Base-by-base conservation (phyloP, 1,140 invertebrate genomes). In the Brachionus sp. region DNA sequence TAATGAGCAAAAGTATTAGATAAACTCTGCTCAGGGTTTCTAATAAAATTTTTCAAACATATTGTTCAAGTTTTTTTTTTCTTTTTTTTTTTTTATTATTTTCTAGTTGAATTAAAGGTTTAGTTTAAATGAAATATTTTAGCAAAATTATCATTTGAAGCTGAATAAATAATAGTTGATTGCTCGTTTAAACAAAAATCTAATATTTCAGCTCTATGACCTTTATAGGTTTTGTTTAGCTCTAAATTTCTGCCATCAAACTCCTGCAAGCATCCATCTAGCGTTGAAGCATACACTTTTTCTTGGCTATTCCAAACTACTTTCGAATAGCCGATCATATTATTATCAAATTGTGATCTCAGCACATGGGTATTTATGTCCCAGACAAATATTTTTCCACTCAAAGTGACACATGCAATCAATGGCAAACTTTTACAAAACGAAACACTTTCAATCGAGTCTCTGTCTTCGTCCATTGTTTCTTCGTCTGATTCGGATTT, bases 231-330 rank as follows among this genome's bases (percentile, higher is more conserved):
- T 75, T 75, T 75, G 29, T 19, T 46, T 25, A 75, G 25, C 44
- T 75, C 70, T 50, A 80, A 66, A 80, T 80, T 80, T 57, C 77
- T 57, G 13, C 77, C 77, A n/a, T 80, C 77, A 25, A 80, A 80
- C 3, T 62, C 25, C 16, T 66, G 50, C 19, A 80, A 29, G 19
- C 35, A 19, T 37, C 77, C 77, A 9, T 80, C 33, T 10, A 66
- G 12, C 37, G 50, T 66, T 13, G 77, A 80, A 9, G 50, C 77
- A 12, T 62, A 62, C 29, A 80, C 37, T 44, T 33, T 39, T 13
- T 80, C 77, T 39, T 80, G 50, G 23, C 19, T 37, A 44, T 39
- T 80, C 77, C 77, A 80, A 0, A 16, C n/a, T 19, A 80, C 9
- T 80, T 66, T 57, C 9, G 77, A 62, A 37, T 62, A 80, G 39